These are phyloP conservation scores for Ochropleura plecta DNA, from an alignment of 2,888 invertebrate species.

Conservation along the genomic window DNA sequence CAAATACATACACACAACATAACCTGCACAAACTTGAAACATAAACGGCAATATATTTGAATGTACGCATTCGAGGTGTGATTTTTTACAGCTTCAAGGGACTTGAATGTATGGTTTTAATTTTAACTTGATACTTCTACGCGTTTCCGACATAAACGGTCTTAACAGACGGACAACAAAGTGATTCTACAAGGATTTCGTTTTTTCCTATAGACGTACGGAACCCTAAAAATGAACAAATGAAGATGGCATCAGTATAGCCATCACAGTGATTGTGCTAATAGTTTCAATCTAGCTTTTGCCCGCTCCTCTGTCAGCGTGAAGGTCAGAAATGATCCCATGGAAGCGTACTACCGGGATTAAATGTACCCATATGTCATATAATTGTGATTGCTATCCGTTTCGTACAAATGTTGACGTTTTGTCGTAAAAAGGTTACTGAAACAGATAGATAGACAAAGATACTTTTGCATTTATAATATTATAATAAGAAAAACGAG, in stretches of 20 bases:
- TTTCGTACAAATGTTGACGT: background rate
- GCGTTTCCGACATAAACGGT: too few species aligned
- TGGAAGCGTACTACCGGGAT: background rate
- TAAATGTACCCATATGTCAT: background rate
- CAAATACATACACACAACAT: background rate
- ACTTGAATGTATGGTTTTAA: too few species aligned
- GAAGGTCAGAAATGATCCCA: background rate
- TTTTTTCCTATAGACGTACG: too few species aligned
- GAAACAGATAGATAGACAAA: background rate
- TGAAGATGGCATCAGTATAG: background rate
- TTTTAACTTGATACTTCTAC: too few species aligned
- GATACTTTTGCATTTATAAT: background rate
- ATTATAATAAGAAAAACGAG: constrained; percentile 15
- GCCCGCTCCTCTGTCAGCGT: background rate
- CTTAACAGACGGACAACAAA: too few species aligned
- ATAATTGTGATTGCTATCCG: background rate
- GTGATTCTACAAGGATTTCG: too few species aligned
- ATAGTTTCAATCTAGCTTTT: constrained; percentile 7
- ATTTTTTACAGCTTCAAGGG: too few species aligned
- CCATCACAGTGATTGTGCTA: background rate
- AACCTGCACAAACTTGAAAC: too few species aligned
- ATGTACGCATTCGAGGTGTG: too few species aligned
- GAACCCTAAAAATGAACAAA: background rate
- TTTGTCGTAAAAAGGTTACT: background rate
- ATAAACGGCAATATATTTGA: too few species aligned